Evolutionary conservation across 2,888 invertebrate species (phyloP), one percentile per base, ranked within the genome.

Genomic region (Pachycephus smyrnensis): DNA sequence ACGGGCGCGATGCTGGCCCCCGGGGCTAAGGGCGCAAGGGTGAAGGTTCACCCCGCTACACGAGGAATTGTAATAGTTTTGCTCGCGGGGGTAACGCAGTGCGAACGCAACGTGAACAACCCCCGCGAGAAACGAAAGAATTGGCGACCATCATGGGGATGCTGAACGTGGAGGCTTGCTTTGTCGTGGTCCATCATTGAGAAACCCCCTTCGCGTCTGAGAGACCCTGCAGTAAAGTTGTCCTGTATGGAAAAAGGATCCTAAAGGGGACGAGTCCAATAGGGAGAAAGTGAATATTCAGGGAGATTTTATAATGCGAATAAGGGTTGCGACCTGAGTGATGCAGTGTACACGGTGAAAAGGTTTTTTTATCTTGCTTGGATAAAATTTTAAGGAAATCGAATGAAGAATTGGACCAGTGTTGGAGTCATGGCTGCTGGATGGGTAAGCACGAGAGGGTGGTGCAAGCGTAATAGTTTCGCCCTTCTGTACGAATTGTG

Each of bases 1-100:
- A 91, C 91, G 90, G 89, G 88, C 88, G 90, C 90, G 90, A 90
- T 90, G 90, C 89, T 89, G 87, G 87, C 83, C 86, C 82, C 82
- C 83, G 82, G 84, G 83, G 82, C 82, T 83, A 81, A 82, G 83
- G 82, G 82, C 83, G 82, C 84, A 84, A 79, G 82, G 83, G 76
- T 81, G 77, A 75, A 82, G 81, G 76, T 81, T 76, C 75, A 79
- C 80, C 80, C 76, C 79, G 84, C 84, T 85, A 85, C 86, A 86
- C 87, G 84, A 86, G 85, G 87, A 90, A 90, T 89, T 88, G 90
- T 89, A 90, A 90, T 91, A 90, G 89, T 90, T 89, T 89, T 84
- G 85, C 89, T 82, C 82, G 83, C 82, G 84, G 87, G 84, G 85
- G 86, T 88, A 88, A 84, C 87, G 85, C 84, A 84, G 77, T 82